These are phyloP conservation scores for Gadopsis marmoratus DNA, from an alignment of 2,797 vertebrate genomes.

Conservation along the genomic window DNA sequence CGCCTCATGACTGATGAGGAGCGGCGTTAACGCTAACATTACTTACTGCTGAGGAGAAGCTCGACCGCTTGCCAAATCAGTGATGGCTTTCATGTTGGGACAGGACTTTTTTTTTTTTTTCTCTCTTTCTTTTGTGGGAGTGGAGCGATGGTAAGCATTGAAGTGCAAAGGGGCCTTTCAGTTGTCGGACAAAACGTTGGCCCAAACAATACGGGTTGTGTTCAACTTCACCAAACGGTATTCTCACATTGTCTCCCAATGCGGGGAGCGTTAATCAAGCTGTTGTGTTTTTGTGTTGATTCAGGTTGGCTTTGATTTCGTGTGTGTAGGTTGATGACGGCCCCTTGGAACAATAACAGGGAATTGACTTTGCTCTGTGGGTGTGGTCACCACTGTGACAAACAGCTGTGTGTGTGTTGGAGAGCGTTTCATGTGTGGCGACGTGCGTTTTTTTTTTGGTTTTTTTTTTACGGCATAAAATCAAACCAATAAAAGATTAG, in stretches of 20 bases:
- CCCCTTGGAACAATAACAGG: slow-evolving; percentile 51
- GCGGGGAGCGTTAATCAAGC: slow-evolving; percentile 12
- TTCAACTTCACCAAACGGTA: slow-evolving; percentile 9
- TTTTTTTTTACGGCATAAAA: too few species aligned
- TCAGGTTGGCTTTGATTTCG: slow-evolving; percentile 56
- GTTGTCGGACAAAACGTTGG: slow-evolving; percentile 7
- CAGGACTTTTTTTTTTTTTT: slow-evolving; percentile 38
- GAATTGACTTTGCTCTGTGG: slow-evolving; percentile 63
- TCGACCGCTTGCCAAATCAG: slow-evolving; percentile 53
- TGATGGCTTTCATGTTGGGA: slow-evolving; percentile 59
- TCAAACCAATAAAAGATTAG: slow-evolving; percentile 23
- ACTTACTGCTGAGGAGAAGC: slow-evolving; percentile 31
- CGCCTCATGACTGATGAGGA: slow-evolving; percentile 34
- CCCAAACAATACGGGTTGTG: neutral
- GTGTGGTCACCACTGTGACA: slow-evolving; percentile 57
- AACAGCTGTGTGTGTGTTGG: slow-evolving; percentile 24
- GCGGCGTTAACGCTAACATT: slow-evolving; percentile 36
- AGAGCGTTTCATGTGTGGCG: too few species aligned
- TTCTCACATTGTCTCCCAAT: slow-evolving; percentile 8
- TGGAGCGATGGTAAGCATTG: slow-evolving; percentile 48
- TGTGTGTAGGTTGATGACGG: slow-evolving; percentile 32
- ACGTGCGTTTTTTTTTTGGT: too few species aligned
- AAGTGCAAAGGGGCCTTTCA: slow-evolving; percentile 13
- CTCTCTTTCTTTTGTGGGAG: slow-evolving; percentile 33
- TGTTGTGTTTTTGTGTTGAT: slow-evolving; percentile 43